Evolutionary conservation across 2,888 invertebrate species (phyloP).

Genomic region (Stictocephala bisonia): DNA sequence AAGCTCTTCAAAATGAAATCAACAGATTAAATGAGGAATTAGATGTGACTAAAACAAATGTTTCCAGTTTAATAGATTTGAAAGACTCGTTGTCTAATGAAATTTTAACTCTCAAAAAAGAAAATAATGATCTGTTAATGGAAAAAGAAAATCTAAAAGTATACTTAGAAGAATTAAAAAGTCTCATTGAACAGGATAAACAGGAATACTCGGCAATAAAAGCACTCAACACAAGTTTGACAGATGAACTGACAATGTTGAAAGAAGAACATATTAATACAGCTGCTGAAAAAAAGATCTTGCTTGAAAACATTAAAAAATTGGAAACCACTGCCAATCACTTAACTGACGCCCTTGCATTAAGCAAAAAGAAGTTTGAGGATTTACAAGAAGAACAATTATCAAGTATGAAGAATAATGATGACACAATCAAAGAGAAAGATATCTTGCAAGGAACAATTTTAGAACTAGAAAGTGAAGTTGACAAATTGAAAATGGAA

Average conservation of each 20-base stretch:
- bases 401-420: too few species aligned
- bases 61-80: not conserved
- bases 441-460: slow-evolving; percentile 5
- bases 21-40: not conserved
- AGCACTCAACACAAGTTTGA: too few species aligned
- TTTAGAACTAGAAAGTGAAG: slow-evolving; percentile 12
- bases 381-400: too few species aligned
- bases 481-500: slow-evolving; percentile 22
- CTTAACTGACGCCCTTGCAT: too few species aligned
- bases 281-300: slow-evolving; percentile 22
- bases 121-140: not conserved
- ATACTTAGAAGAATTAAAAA: slow-evolving; percentile 15
- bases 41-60: not conserved
- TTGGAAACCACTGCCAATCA: too few species aligned
- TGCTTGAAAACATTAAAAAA: slow-evolving; percentile 14
- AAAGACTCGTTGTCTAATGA: not conserved
- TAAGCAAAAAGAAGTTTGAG: too few species aligned
- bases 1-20: not conserved
- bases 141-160: slow-evolving; percentile 24
- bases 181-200: slow-evolving; percentile 20
- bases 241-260: slow-evolving; percentile 15
- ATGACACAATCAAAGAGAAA: slow-evolving; percentile 10
- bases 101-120: slow-evolving; percentile 9
- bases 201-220: too few species aligned
- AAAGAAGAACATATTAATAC: slow-evolving; percentile 6